Percentiles rank a stretch among this genome's conserved stretches.
phyloP scores from a whole-genome alignment of 2,888 invertebrate genomes.

The Tribolium freemani region DNA sequence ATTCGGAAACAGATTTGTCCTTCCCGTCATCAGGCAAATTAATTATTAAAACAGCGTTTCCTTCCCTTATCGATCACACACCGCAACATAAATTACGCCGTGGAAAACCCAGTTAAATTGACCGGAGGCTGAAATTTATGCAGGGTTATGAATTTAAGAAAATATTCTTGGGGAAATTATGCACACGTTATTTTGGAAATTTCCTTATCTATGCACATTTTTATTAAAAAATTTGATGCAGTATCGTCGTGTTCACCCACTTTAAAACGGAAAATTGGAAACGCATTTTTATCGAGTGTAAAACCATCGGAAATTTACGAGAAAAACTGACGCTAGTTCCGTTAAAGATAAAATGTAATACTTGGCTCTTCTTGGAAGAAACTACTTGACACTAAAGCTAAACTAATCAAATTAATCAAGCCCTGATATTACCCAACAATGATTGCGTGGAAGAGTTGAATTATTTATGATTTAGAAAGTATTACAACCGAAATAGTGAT shows the following conservation, averaged over 20 bases:
- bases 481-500: background rate
- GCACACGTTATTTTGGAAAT: background rate
- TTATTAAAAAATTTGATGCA: constrained; percentile 28
- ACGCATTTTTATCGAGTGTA: constrained; percentile 16
- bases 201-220: constrained; percentile 35
- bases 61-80: constrained; percentile 24
- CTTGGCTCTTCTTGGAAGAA: background rate
- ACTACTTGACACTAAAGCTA: background rate
- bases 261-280: constrained; percentile 15
- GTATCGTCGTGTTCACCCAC: constrained; percentile 10
- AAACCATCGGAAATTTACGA: constrained; percentile 1
- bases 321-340: background rate
- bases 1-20: constrained; percentile 1
- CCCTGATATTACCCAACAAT: background rate
- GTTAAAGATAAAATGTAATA: background rate
- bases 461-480: background rate
- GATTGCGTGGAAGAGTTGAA: background rate
- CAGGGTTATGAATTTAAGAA: constrained; percentile 13
- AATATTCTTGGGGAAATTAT: constrained; percentile 17
- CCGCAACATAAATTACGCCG: constrained; percentile 20
- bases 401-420: background rate
- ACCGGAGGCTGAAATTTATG: constrained; percentile 17
- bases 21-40: constrained; percentile 24
- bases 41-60: constrained; percentile 26
- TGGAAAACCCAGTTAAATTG: constrained; percentile 24